Conservation (phyloP, 2,888 invertebrate species). For the Lycocerus yunnanus region DNA sequence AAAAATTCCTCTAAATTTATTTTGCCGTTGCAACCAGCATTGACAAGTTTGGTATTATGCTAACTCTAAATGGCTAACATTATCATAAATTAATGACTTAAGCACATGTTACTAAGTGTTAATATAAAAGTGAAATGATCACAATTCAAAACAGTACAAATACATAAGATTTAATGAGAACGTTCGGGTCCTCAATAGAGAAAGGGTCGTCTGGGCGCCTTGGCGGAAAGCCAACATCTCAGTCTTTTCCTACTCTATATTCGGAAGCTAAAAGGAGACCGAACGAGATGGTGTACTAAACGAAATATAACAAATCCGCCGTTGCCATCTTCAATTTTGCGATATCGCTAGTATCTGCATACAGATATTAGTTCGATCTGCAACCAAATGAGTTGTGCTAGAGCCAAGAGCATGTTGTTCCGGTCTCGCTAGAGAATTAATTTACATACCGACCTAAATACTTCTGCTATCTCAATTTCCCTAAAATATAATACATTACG, state of each 20-base stretch:
- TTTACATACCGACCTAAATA: conserved; percentile 28
- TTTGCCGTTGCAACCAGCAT: neutral
- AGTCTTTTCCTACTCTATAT: conserved; percentile 9
- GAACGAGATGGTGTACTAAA: neutral
- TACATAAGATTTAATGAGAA: conserved; percentile 22
- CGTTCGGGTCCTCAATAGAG: conserved; percentile 20
- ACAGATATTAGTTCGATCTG: conserved; percentile 27
- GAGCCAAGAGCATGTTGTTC: conserved; percentile 27
- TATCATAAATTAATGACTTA: neutral
- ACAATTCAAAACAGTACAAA: conserved; percentile 8
- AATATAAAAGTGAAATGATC: neutral
- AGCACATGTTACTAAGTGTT: conserved; percentile 5
- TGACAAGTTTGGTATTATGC: neutral
- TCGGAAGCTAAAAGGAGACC: neutral
- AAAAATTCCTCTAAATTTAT: neutral
- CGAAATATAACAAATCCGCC: neutral
- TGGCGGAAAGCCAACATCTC: conserved; percentile 19
- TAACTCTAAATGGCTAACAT: neutral
- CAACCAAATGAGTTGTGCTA: conserved; percentile 26
- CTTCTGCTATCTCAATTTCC: conserved; percentile 17
- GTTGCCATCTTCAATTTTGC: conserved; percentile 15
- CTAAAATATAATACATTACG: conserved; percentile 16
- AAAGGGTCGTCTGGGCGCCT: conserved; percentile 20
- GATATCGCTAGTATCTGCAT: conserved; percentile 20
- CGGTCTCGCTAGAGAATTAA: conserved; percentile 22